A percentile compares a stretch with the other conserved stretches of the same genome.
Conservation (phyloP, 2,113 vertebrate species). For the Hippocampus abdominalis region DNA sequence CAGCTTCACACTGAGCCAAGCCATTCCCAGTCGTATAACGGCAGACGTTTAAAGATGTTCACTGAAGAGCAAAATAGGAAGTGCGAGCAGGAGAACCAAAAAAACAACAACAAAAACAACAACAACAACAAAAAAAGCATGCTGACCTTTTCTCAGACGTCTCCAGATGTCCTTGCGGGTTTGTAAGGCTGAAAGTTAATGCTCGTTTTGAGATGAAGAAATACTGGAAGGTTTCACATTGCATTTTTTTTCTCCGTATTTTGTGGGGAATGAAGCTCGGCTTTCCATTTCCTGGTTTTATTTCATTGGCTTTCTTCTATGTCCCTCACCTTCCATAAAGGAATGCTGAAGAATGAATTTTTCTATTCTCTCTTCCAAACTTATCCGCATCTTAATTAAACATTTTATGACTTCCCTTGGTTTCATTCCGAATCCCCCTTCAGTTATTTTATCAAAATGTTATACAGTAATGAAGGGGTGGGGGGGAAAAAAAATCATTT, state of each 20-base stretch:
- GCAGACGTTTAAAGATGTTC: conserved; percentile 50
- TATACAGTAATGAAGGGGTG: conserved; percentile 46
- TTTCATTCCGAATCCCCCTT: conserved; percentile 56
- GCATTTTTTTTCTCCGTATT: background rate
- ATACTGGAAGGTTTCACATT: conserved; percentile 14
- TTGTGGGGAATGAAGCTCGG: conserved; percentile 27
- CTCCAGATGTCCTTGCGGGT: conserved; percentile 15
- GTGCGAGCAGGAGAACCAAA: conserved; percentile 16
- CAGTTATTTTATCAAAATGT: conserved; percentile 56
- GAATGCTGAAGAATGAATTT: conserved; percentile 30
- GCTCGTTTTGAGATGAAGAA: conserved; percentile 42
- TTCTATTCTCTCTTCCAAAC: conserved; percentile 35
- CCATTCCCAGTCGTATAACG: conserved; percentile 46
- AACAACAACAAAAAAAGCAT: conserved; percentile 13
- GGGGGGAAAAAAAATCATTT: conserved; percentile 28
- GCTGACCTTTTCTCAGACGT: conserved; percentile 30
- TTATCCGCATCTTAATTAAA: conserved; percentile 63
- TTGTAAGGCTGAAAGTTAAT: conserved; percentile 40
- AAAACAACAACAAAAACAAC: background rate
- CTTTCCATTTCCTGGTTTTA: conserved; percentile 26
- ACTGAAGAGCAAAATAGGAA: conserved; percentile 50
- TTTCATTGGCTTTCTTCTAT: conserved; percentile 24
- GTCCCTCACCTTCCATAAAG: conserved; percentile 26
- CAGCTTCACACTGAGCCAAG: conserved; percentile 64
- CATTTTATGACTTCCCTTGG: conserved; percentile 52